Evolutionary conservation across 2,888 invertebrate genomes (phyloP), one percentile per base, ranked within the genome.

Genomic region (Orchestes rusci): DNA sequence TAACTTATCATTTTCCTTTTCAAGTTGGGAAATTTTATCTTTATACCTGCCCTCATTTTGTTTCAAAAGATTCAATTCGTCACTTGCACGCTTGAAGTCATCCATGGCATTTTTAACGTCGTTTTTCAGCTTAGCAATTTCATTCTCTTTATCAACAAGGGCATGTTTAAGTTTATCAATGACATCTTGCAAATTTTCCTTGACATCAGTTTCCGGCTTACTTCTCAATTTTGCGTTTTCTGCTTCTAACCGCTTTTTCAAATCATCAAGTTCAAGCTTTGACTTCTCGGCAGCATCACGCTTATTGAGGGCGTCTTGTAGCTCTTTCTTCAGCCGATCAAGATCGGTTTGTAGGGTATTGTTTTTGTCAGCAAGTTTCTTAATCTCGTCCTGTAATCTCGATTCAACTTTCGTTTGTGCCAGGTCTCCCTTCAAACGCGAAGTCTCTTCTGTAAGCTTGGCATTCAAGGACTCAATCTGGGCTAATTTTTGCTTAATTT

Each of bases 371-470:
- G 52, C 52, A 27, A 58, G 36, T 19, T 55, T 53, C 12, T 15
- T 36, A 16, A 53, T 52, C 39, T 54, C 56, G 23, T 50, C 50
- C 48, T 55, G 53, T 3, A 53, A 30, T 33, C 42, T 38, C 5
- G 41, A 32, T 13, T 38, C 46, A 15, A 33, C 40, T 31, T 35
- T 29, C 4, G 49, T 45, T 49, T 50, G 48, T 47, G 47, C 45
- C 27, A 53, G 28, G 16, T 54, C 49, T 34, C 49, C 47, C 31
- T 51, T 56, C 10, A 56, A 40, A 33, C 52, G 53, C 2, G 40
- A 43, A 40, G 50, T 51, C 47, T 57, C 57, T n/a, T 53, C 49
- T 19, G 51, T 51, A 27, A 54, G 36, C 19, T 51, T 44, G 12
- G 41, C 4, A 33, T 53, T 53, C 3, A 45, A 13, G 7, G 35